Conservation (phyloP, 2,797 vertebrate genomes). For the Sciurus vulgaris region DNA sequence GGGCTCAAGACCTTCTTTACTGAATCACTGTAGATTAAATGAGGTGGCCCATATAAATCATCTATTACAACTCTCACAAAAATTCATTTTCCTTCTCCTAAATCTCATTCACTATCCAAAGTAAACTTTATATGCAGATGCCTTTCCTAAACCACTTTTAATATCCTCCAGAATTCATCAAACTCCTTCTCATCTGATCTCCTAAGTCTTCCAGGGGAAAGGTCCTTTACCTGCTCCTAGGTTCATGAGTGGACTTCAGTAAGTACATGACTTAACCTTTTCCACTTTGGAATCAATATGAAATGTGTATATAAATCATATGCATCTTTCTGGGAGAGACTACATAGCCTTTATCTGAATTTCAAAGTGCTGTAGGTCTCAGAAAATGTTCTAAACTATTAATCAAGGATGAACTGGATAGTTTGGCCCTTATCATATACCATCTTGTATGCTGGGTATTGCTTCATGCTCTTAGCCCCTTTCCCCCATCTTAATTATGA, state of each 20-base stretch:
- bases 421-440: not conserved
- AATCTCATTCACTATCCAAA: constrained; percentile 22
- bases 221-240: not conserved
- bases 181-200: constrained; percentile 21
- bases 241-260: constrained; percentile 30
- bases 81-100: constrained; percentile 26
- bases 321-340: not conserved
- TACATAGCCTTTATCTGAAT: not conserved
- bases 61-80: not conserved
- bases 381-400: constrained; percentile 12
- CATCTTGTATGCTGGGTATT: not conserved
- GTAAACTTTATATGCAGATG: not conserved
- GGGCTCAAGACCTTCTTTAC: not conserved
- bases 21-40: constrained; percentile 19
- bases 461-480: not conserved
- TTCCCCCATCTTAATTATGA: not conserved
- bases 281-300: constrained; percentile 22
- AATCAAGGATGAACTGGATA: not conserved
- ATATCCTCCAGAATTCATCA: not conserved
- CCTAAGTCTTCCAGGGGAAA: not conserved
- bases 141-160: not conserved
- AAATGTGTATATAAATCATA: not conserved
- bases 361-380: not conserved
- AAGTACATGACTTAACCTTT: not conserved
- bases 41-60: constrained; percentile 35